These are phyloP conservation scores for Podargus strigoides DNA, from an alignment of 2,797 vertebrate genomes.

Conservation along the genomic window DNA sequence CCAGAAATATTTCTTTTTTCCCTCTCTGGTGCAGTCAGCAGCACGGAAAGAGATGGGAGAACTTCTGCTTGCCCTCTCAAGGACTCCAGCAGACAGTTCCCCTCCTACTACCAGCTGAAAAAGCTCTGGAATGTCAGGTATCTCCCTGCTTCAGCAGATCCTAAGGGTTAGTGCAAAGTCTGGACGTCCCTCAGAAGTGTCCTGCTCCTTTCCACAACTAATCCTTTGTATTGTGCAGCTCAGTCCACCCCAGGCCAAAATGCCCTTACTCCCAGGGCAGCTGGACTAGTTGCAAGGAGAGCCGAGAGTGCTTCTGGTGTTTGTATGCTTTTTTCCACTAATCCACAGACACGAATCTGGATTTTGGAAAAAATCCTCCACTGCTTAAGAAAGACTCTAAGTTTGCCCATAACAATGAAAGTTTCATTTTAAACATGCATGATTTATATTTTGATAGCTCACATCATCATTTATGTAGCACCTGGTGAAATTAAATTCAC, in stretches of 20 bases:
- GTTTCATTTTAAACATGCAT: neutral
- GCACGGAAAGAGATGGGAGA: fast-evolving
- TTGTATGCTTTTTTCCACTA: neutral
- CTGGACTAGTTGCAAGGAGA: neutral
- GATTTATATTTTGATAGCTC: neutral
- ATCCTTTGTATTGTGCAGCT: neutral
- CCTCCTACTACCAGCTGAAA: neutral
- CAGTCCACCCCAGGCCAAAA: neutral
- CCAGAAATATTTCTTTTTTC: neutral
- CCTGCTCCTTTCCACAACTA: neutral
- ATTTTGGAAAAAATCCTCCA: neutral
- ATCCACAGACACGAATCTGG: neutral
- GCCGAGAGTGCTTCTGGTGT: neutral
- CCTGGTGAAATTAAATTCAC: neutral
- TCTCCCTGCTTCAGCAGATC: neutral
- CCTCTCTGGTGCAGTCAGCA: neutral
- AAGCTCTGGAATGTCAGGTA: neutral
- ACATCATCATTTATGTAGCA: neutral
- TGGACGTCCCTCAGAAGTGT: neutral
- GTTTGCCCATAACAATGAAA: neutral
- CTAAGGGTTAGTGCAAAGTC: neutral
- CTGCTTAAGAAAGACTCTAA: neutral
- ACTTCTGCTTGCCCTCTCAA: neutral
- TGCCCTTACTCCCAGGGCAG: neutral
- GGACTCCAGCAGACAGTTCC: neutral